Conservation (phyloP, 1,140 invertebrate species). For the Rhopalosiphum maidis region DNA sequence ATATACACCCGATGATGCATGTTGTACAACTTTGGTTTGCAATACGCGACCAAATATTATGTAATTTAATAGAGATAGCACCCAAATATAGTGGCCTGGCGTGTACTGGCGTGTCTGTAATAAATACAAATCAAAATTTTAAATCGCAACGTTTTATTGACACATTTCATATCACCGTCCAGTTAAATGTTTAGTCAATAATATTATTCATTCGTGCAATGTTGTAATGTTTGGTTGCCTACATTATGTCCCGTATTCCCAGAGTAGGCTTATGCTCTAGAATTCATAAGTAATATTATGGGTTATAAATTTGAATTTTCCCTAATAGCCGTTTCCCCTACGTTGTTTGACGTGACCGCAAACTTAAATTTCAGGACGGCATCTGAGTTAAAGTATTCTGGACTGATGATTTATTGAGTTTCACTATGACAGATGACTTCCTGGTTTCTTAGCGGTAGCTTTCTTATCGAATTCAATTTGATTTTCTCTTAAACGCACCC, state of each 20-base stretch:
- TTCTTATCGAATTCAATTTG: background rate
- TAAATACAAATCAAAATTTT: background rate
- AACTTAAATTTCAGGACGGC: background rate
- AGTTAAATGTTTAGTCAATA: background rate
- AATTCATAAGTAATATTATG: conserved; percentile 7
- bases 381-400: background rate
- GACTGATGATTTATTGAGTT: background rate
- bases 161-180: background rate
- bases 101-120: background rate
- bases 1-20: background rate
- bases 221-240: background rate
- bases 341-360: background rate
- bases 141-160: background rate
- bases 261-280: background rate
- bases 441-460: background rate
- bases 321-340: background rate
- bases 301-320: conserved; percentile 4
- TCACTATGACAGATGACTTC: background rate
- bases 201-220: background rate
- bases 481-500: background rate
- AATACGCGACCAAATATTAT: background rate
- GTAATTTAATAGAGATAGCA: background rate
- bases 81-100: background rate
- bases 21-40: background rate
- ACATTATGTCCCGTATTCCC: background rate